Evolutionary conservation across 2,888 invertebrate species (phyloP).

Genomic region (Dicyrtoma fusca): DNA sequence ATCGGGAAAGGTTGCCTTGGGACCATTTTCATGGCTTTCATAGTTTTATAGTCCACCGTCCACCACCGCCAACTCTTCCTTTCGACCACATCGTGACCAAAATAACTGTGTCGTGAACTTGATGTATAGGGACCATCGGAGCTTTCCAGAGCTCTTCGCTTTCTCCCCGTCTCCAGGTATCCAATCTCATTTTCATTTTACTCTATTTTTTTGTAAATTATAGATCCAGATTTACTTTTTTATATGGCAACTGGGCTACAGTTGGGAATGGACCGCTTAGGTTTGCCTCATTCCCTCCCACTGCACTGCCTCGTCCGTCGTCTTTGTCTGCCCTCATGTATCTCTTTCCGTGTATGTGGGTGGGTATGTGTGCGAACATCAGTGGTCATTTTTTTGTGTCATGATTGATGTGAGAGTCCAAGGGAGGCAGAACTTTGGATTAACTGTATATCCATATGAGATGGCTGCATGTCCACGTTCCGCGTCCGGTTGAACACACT

Average conservation of each 20-base stretch:
- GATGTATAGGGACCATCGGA: conserved; percentile 23
- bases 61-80: neutral
- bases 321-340: too few relatives aligned
- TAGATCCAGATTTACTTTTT: conserved; percentile 19
- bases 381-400: conserved; percentile 20
- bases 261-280: neutral
- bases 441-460: neutral
- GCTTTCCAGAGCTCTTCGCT: conserved; percentile 20
- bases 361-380: conserved; percentile 7
- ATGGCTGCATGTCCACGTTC: neutral
- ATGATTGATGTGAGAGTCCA: conserved; percentile 22
- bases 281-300: neutral
- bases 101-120: conserved; percentile 31
- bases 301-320: neutral
- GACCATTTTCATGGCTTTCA: conserved; percentile 28
- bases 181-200: conserved; percentile 33
- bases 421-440: conserved; percentile 9
- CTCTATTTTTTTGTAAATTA: conserved; percentile 29
- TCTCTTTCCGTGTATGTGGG: neutral
- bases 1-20: conserved; percentile 28
- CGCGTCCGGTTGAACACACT: neutral
- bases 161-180: conserved; percentile 26
- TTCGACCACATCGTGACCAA: conserved; percentile 32
- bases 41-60: conserved; percentile 22
- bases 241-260: neutral